Conservation (phyloP, 2,888 invertebrate genomes). For the Volucella bombylans region DNA sequence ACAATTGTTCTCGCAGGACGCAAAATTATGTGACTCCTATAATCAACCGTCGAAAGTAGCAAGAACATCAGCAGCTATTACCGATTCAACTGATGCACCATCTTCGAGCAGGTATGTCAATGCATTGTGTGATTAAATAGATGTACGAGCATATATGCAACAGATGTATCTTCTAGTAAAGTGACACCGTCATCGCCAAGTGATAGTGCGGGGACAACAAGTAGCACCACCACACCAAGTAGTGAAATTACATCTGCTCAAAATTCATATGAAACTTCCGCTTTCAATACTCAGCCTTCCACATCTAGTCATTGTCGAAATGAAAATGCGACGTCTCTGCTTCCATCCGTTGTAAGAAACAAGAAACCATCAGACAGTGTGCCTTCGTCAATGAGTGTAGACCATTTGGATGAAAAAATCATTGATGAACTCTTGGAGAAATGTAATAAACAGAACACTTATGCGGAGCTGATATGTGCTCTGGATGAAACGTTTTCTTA, state of each 20-base stretch:
- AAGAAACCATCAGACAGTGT: slow-evolving; percentile 17
- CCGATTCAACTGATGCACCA: slow-evolving; percentile 39
- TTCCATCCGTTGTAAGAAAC: not conserved
- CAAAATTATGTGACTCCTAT: slow-evolving; percentile 88
- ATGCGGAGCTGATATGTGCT: slow-evolving; percentile 88
- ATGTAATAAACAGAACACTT: slow-evolving; percentile 87
- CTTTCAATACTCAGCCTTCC: slow-evolving; percentile 41
- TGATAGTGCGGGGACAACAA: slow-evolving; percentile 77
- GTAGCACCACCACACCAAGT: slow-evolving; percentile 74
- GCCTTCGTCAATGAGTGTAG: slow-evolving; percentile 75
- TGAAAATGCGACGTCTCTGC: slow-evolving; percentile 9
- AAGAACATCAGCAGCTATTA: slow-evolving; percentile 83
- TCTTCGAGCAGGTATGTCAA: slow-evolving; percentile 54
- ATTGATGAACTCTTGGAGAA: slow-evolving; percentile 89
- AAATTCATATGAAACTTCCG: not conserved
- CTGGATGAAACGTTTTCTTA: slow-evolving; percentile 90
- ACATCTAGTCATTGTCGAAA: slow-evolving; percentile 64
- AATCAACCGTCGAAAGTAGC: slow-evolving; percentile 87
- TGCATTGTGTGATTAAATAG: not conserved
- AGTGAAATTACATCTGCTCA: slow-evolving; percentile 28
- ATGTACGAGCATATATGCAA: not conserved
- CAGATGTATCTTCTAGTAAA: slow-evolving; percentile 22
- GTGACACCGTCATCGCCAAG: slow-evolving; percentile 74
- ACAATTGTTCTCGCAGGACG: slow-evolving; percentile 92
- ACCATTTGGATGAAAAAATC: slow-evolving; percentile 89